Percentiles rank a stretch among this genome's conserved stretches.
phyloP scores from a whole-genome alignment of 1,140 invertebrate genomes.

The Chironomus striatipennis region DNA sequence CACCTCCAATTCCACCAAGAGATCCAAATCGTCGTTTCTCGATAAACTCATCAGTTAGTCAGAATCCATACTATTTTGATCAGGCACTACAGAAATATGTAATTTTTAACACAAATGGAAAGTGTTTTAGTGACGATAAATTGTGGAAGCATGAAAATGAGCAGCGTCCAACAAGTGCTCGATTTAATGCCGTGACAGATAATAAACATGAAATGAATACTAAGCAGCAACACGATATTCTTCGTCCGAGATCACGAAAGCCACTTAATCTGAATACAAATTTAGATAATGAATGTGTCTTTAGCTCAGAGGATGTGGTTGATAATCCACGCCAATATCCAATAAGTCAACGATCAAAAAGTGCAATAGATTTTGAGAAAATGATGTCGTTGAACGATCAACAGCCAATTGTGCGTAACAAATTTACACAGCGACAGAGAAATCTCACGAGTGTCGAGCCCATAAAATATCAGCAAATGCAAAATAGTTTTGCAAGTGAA shows the following conservation, averaged over 20 bases:
- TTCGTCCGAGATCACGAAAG: neutral
- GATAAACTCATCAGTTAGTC: slow-evolving; percentile 40
- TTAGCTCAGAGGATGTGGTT: slow-evolving; percentile 11
- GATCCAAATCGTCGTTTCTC: slow-evolving; percentile 52
- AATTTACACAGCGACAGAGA: neutral
- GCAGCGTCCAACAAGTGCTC: neutral
- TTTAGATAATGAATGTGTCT: slow-evolving; percentile 4
- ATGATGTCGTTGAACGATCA: slow-evolving; percentile 11
- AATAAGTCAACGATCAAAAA: neutral
- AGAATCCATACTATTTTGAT: slow-evolving; percentile 32
- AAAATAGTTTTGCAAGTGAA: neutral
- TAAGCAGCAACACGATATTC: neutral
- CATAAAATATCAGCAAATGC: neutral
- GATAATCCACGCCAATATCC: neutral
- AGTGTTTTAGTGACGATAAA: slow-evolving; percentile 39
- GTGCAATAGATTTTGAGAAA: neutral
- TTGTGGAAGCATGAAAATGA: slow-evolving; percentile 31
- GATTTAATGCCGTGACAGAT: neutral
- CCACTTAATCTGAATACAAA: neutral
- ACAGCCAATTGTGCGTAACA: neutral
- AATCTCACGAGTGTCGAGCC: slow-evolving; percentile 20
- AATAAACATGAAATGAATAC: slow-evolving; percentile 15
- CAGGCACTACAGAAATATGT: neutral
- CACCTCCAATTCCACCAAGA: slow-evolving; percentile 60
- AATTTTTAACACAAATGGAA: slow-evolving; percentile 26